Evolutionary conservation across 1,140 invertebrate genomes (phyloP).

Genomic region (Orius insidiosus): DNA sequence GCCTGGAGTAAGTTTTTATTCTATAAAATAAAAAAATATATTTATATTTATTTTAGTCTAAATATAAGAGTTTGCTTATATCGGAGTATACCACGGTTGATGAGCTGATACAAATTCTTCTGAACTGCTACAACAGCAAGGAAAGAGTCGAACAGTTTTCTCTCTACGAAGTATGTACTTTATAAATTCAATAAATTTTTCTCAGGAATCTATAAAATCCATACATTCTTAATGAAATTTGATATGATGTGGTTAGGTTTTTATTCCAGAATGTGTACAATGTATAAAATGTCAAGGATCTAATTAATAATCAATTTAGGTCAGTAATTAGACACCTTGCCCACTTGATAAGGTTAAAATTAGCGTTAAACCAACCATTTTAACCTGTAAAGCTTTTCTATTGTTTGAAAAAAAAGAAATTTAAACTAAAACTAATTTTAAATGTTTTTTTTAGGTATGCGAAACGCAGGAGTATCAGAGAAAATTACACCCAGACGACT

Average conservation of each 20-base stretch:
- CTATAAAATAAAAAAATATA: not conserved
- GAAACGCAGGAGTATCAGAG: conserved; percentile 59
- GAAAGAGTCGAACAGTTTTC: conserved; percentile 73
- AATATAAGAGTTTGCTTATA: conserved; percentile 80
- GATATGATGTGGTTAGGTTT: too few species aligned
- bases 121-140: conserved; percentile 67
- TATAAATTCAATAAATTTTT: too few species aligned
- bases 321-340: too few species aligned
- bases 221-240: too few species aligned
- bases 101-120: conserved; percentile 66
- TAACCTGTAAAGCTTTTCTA: too few species aligned
- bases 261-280: too few species aligned
- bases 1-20: conserved; percentile 43
- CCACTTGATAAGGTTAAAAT: too few species aligned
- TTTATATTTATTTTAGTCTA: conserved; percentile 37
- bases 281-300: too few species aligned
- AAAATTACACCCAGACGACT: conserved; percentile 69
- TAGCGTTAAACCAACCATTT: too few species aligned
- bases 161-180: conserved; percentile 53
- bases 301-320: too few species aligned
- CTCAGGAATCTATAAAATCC: too few species aligned
- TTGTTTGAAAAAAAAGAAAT: too few species aligned
- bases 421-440: not conserved
- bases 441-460: conserved; percentile 31
- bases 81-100: conserved; percentile 79